Evolutionary conservation across 2,797 vertebrate species (phyloP), one percentile per base, ranked within the genome.

Genomic region (Triplophysa bombifrons): DNA sequence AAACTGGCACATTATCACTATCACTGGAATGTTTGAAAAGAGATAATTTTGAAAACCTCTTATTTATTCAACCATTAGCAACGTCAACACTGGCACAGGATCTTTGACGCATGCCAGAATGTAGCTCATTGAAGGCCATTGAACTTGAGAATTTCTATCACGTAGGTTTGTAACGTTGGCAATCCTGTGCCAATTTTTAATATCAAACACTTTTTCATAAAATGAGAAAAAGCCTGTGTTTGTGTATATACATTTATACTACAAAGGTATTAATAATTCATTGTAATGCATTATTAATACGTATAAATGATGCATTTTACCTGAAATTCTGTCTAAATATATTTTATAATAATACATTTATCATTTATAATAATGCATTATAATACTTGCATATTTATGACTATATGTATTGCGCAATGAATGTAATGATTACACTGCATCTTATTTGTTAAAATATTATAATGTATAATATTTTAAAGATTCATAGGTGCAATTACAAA

Each of bases 1-100:
- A 76, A 48, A 34, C 78, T 66, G 55, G 55, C 74, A 70, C 20
- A 12, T 41, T 25, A 12, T 53, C 27, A 22, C 34, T 41, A 69
- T 74, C 66, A 80, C 56, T 69, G 53, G 67, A 66, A 83, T 60
- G 83, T 55, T 66, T 48, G 60, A 82, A 70, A 82, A 67, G 63
- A 72, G 80, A 77, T 75, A 7, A 63, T 71, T 80, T 64, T 80
- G 68, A 78, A 84, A 77, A 69, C 22, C n/a, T 79, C 60, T 60
- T 34, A 70, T 70, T 68, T 80, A 48, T 79, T 61, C 19, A 78
- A 38, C 71, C 56, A 80, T 84, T 82, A 82, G 56, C 63, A 81
- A 68, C 46, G 68, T 69, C 72, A 80, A 69, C 72, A 82, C 74
- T 75, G 50, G 50, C 64, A 48, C 56, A 58, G 60, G 30, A 46